Conservation (phyloP, 2,797 vertebrate species). For the Lagorchestes hirsutus region DNA sequence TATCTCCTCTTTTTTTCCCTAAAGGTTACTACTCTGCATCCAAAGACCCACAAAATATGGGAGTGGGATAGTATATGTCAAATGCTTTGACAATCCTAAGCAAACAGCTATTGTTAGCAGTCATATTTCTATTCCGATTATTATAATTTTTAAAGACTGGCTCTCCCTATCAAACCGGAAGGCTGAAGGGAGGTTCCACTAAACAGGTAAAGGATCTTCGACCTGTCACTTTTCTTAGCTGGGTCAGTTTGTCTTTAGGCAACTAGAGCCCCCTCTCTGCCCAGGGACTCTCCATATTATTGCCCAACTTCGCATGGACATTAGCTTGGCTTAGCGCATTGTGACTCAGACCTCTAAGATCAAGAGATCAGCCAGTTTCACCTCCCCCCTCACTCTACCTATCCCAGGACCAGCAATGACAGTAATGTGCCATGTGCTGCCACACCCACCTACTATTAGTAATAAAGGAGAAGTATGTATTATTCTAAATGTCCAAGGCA, state of each 20-base stretch:
- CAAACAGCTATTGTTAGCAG: background rate
- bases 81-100: background rate
- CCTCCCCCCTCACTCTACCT: background rate
- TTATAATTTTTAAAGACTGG: background rate
- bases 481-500: background rate
- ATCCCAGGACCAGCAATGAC: background rate
- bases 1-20: slow-evolving; percentile 31
- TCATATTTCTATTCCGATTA: too few species aligned
- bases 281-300: background rate
- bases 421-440: background rate
- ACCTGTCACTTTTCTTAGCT: background rate
- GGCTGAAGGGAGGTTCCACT: background rate
- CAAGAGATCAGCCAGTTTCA: background rate
- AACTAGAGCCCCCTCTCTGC: background rate
- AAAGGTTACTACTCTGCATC: background rate
- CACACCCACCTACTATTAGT: background rate
- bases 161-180: background rate
- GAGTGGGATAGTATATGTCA: background rate
- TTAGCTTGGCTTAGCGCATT: background rate
- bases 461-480: background rate
- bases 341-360: background rate
- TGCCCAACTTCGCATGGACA: background rate
- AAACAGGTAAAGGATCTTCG: background rate
- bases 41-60: background rate
- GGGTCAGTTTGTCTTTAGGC: background rate